Percentiles rank a stretch among this genome's conserved stretches.
These are phyloP conservation scores for Gonatopus flavifemur DNA, from an alignment of 1,140 invertebrate species.

Conservation along the genomic window DNA sequence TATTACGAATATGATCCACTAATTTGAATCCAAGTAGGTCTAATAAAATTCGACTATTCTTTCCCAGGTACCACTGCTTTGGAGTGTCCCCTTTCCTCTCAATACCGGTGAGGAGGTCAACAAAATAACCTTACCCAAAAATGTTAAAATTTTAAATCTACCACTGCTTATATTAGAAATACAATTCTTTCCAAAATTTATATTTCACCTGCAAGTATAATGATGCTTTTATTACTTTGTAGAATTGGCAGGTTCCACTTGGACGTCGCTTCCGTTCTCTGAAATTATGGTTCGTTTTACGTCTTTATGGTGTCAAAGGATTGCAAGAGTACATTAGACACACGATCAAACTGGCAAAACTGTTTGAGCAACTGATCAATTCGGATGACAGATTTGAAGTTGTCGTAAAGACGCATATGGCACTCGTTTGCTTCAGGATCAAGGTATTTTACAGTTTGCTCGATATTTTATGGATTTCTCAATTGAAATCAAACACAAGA, in stretches of 20 bases:
- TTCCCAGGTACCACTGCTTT: no score
- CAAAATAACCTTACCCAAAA: no score
- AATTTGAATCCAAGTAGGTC: no score
- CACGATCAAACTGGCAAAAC: conserved; percentile 72
- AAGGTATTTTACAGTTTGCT: conserved; percentile 58
- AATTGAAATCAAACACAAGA: neutral
- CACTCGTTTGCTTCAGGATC: conserved; percentile 85
- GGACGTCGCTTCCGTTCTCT: conserved; percentile 87
- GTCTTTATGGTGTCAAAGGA: conserved; percentile 79
- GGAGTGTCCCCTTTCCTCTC: no score
- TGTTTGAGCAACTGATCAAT: conserved; percentile 73
- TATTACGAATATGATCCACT: no score
- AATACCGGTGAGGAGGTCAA: no score
- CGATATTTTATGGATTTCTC: neutral
- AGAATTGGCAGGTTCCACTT: conserved; percentile 94
- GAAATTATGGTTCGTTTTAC: conserved; percentile 93
- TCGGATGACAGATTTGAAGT: conserved; percentile 80
- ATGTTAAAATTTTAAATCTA: no score
- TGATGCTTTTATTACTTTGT: no score
- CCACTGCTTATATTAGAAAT: no score
- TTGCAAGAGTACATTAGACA: conserved; percentile 78
- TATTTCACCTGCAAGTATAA: no score
- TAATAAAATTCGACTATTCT: no score
- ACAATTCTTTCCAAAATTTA: no score
- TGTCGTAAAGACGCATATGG: conserved; percentile 70